Percentiles rank a stretch among this genome's conserved stretches.
Evolutionary conservation across 2,113 vertebrate species (phyloP).

Genomic region (Lepus timidus): DNA sequence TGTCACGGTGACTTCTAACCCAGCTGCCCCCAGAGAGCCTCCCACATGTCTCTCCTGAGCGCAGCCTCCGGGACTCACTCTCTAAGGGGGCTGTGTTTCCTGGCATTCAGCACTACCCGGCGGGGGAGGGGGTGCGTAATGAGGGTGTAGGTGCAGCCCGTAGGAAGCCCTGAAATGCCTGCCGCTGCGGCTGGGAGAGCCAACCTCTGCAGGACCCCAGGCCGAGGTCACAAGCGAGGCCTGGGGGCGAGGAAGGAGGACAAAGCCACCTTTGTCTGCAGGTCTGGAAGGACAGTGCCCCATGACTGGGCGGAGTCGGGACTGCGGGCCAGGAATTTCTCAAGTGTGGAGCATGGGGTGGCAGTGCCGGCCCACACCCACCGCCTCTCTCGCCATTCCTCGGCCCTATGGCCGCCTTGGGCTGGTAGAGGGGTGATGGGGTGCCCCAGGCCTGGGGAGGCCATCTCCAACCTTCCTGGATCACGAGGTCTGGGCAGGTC

Average conservation of each 20-base stretch:
- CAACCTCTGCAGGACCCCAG: not conserved
- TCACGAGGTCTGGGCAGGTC: too few species aligned
- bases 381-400: fast-evolving
- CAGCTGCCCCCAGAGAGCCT: not conserved
- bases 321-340: not conserved
- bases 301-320: not conserved
- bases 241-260: not conserved
- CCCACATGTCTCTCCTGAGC: not conserved
- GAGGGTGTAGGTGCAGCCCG: conserved; percentile 62
- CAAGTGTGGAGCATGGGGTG: not conserved
- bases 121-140: not conserved
- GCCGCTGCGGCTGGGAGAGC: not conserved
- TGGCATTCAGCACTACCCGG: too few species aligned
- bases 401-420: not conserved
- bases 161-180: conserved; percentile 62
- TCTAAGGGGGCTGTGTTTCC: too few species aligned
- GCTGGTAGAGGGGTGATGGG: fast-evolving
- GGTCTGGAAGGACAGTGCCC: not conserved
- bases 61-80: not conserved
- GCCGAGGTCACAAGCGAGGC: not conserved
- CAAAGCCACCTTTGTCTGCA: conserved; percentile 51
- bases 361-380: fast-evolving
- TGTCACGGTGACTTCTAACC: conserved; percentile 2
- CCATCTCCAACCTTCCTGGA: not conserved
- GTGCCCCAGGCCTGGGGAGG: not conserved